Base-by-base conservation (phyloP, 37 sponge, comb jelly and placozoan species). In the Crambe crambe region DNA sequence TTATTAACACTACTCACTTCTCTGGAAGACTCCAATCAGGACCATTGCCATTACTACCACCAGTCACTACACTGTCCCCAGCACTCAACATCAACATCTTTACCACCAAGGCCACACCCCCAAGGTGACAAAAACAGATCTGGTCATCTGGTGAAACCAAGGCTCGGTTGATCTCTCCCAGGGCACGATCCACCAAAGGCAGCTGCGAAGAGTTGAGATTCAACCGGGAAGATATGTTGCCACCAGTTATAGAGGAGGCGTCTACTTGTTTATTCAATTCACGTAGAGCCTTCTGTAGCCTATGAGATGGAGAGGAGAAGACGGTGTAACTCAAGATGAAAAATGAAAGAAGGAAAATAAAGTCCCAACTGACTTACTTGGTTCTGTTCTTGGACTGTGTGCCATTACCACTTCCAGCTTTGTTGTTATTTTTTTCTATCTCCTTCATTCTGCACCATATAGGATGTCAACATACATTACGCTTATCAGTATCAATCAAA, bases 101-200 rank as follows among this genome's bases (percentile, higher is more conserved):
- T 26, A 77, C 23, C 36, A 89, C 41, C 1, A 62, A 40, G 15
- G 83, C 75, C 23, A 89, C 4, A 40, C 89, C 89, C 9, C 89
- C 89, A 2, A 89, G 83, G 44, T 89, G 84, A 72, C 79, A 73
- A 63, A 89, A 89, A 21, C 69, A 83, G 30, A 74, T 8, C 40
- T 57, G 75, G 38, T 89, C 89, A 23, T 30, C 39, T 20, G 35
- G 1, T 3, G 37, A 23, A 8, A 37, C 20, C 18, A 92, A 37
- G 39, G 40, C 12, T 21, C 92, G 73, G 18, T 27, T 58, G 22
- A 92, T 22, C 22, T 92, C 92, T 18, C 81, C 80, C 26, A 92
- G 83, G 29, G 44, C 39, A 3, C 79, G 70, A 61, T 92, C 92
- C 40, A 92, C 12, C 0, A 75, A 73, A 12, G 35, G n/a, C 23